phyloP scores from a whole-genome alignment of 1,140 invertebrate genomes.

The Zaprionus nigranus region DNA sequence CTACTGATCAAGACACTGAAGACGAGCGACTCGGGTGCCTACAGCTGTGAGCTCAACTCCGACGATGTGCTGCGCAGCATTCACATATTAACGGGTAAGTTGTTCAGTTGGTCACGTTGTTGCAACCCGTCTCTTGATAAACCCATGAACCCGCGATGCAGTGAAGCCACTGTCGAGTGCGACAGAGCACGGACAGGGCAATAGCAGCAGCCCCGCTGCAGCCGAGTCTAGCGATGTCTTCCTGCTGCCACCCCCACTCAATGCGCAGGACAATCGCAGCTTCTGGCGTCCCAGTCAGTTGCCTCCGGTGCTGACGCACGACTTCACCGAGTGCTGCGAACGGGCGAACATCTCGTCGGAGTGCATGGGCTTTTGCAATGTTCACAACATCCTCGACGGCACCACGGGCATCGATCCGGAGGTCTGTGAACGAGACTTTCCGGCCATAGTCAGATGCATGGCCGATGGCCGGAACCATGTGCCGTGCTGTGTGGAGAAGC shows the following conservation, averaged over 20 bases:
- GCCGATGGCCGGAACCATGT: conserved; percentile 93
- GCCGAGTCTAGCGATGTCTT: conserved; percentile 85
- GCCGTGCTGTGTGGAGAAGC: conserved; percentile 91
- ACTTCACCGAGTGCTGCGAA: conserved; percentile 91
- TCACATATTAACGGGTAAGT: conserved; percentile 90
- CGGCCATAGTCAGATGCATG: conserved; percentile 90
- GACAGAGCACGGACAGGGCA: conserved; percentile 84
- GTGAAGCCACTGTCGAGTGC: conserved; percentile 73
- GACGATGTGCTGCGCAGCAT: conserved; percentile 90
- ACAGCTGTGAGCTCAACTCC: conserved; percentile 93
- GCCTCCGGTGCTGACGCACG: conserved; percentile 86
- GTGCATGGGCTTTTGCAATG: conserved; percentile 92
- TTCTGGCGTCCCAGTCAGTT: conserved; percentile 71
- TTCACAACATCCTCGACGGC: conserved; percentile 92
- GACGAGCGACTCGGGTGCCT: conserved; percentile 90
- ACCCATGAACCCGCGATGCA: conserved; percentile 17
- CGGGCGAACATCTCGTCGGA: conserved; percentile 87
- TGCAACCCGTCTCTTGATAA: not conserved
- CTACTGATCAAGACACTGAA: conserved; percentile 90
- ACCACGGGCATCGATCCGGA: conserved; percentile 91
- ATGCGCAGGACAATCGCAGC: conserved; percentile 83
- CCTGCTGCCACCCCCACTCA: conserved; percentile 79
- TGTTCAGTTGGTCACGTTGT: not conserved
- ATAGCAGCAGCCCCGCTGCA: conserved; percentile 66
- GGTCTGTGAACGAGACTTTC: conserved; percentile 91